A percentile compares a stretch with the other conserved stretches of the same genome.
These are phyloP conservation scores for Cassiopea xamachana DNA, from an alignment of 30 jellyfish, hydroid and myxozoan species.

Conservation along the genomic window DNA sequence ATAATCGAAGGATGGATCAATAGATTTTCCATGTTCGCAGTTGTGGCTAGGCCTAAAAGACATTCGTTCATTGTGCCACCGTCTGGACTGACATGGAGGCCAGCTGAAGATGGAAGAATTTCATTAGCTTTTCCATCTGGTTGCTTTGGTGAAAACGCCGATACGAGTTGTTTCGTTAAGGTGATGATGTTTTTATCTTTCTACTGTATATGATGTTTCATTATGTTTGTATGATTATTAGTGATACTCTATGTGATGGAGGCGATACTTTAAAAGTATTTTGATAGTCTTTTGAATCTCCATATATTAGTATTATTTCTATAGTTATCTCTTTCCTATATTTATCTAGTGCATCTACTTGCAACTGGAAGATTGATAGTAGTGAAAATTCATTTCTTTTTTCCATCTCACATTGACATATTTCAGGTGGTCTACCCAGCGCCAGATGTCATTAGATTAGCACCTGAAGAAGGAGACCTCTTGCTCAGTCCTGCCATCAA, in stretches of 20 bases:
- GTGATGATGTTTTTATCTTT: neutral
- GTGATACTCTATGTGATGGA: too few species aligned
- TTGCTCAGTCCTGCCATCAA: neutral
- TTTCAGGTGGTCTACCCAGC: neutral
- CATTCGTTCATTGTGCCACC: conserved; percentile 2
- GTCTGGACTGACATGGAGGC: conserved; percentile 23
- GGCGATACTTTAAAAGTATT: too few species aligned
- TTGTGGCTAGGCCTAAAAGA: conserved; percentile 11
- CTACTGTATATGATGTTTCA: too few species aligned
- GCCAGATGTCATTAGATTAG: neutral
- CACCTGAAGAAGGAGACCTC: neutral
- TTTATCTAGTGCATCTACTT: too few species aligned
- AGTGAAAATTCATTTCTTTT: too few species aligned
- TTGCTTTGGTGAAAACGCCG: neutral
- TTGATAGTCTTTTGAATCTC: too few species aligned
- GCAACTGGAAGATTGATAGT: too few species aligned
- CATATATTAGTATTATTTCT: too few species aligned
- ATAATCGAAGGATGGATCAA: conserved; percentile 21
- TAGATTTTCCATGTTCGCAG: conserved; percentile 17
- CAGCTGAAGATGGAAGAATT: conserved; percentile 13
- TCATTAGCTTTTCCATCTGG: conserved; percentile 18
- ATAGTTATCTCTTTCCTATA: too few species aligned
- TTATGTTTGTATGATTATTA: too few species aligned
- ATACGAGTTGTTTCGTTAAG: conserved; percentile 11
- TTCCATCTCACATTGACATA: neutral